Conservation (phyloP, 1,140 invertebrate genomes). For the Episyrphus balteatus region DNA sequence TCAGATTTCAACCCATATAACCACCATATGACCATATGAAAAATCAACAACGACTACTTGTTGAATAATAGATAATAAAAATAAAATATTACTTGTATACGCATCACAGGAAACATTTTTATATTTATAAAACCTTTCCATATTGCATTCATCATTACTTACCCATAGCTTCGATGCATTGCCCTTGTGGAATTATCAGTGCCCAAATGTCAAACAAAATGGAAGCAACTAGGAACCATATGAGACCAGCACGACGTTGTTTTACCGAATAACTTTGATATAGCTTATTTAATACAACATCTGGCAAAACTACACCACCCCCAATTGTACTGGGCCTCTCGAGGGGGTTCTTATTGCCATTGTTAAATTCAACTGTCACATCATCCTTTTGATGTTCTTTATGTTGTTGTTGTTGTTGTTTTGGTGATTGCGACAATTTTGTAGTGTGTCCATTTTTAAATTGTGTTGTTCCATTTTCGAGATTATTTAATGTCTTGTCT, state of each 20-base stretch:
- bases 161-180: constrained; percentile 25
- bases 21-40: no score
- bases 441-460: constrained; percentile 7
- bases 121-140: no score
- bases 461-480: constrained; percentile 6
- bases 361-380: constrained; percentile 16
- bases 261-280: constrained; percentile 65
- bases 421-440: constrained; percentile 5
- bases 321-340: constrained; percentile 9
- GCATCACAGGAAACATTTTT: no score
- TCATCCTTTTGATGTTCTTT: constrained; percentile 18
- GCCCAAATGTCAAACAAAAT: constrained; percentile 56
- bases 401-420: constrained; percentile 7
- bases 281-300: constrained; percentile 54
- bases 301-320: constrained; percentile 36
- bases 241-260: constrained; percentile 63
- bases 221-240: constrained; percentile 58
- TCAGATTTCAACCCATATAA: no score
- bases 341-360: neutral
- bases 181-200: constrained; percentile 46
- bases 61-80: no score
- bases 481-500: neutral
- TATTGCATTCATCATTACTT: no score
- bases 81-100: no score
- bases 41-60: no score